These are phyloP conservation scores for Blennius ocellaris DNA, from an alignment of 2,113 vertebrate species.

Conservation along the genomic window DNA sequence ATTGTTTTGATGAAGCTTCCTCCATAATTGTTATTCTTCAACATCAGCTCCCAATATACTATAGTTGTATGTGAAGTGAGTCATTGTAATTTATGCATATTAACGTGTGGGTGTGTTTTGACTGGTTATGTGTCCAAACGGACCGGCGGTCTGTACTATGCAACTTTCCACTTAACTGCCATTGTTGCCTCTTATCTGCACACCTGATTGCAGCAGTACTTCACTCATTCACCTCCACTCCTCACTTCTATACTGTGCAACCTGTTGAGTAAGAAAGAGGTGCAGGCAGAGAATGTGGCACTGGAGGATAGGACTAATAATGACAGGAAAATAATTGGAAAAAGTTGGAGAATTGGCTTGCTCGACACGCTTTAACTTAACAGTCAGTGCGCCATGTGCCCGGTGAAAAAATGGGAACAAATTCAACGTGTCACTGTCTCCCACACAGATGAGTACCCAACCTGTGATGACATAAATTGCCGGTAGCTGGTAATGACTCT, in stretches of 20 bases:
- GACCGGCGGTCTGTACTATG: constrained; percentile 8
- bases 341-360: constrained; percentile 21
- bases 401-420: constrained; percentile 15
- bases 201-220: constrained; percentile 55
- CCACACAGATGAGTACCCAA: constrained; percentile 30
- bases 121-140: constrained; percentile 37
- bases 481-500: constrained; percentile 53
- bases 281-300: neutral
- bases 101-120: constrained; percentile 1
- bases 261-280: neutral
- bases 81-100: neutral
- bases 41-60: too few relatives aligned
- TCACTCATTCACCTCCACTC: constrained; percentile 43
- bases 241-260: constrained; percentile 18
- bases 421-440: constrained; percentile 37
- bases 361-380: constrained; percentile 5
- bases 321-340: neutral
- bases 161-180: constrained; percentile 39
- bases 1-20: too few relatives aligned
- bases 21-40: too few relatives aligned
- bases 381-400: constrained; percentile 27
- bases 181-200: constrained; percentile 36
- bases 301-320: neutral
- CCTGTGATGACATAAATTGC: constrained; percentile 39
- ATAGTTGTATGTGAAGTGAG: neutral